These are phyloP conservation scores for Stomorhina lunata DNA, from an alignment of 2,888 invertebrate genomes.

Conservation along the genomic window DNA sequence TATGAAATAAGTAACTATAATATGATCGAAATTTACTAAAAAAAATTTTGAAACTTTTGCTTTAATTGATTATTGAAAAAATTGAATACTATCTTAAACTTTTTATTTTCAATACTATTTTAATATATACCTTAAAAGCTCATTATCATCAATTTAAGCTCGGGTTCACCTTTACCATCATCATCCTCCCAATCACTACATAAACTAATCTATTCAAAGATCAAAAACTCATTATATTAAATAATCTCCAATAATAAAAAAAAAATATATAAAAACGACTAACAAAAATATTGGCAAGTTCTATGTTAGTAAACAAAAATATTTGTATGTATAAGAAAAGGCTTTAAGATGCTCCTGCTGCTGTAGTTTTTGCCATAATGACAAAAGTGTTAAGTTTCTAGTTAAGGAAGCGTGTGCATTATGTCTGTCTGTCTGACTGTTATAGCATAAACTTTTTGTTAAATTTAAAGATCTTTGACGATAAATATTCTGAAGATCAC, in stretches of 20 bases:
- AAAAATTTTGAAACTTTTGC: no score
- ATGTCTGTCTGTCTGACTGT: slow-evolving; percentile 13
- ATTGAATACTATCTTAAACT: no score
- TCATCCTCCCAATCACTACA: background rate
- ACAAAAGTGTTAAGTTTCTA: slow-evolving; percentile 38
- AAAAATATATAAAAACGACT: background rate
- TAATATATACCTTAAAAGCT: no score
- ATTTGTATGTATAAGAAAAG: background rate
- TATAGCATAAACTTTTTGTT: slow-evolving; percentile 22
- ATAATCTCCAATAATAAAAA: slow-evolving; percentile 33
- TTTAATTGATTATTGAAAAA: no score
- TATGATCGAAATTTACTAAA: no score
- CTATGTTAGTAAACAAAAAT: background rate
- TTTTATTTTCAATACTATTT: no score
- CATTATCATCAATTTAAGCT: no score
- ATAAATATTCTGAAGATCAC: slow-evolving; percentile 70
- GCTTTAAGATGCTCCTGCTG: background rate
- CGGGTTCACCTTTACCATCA: background rate
- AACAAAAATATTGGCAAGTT: background rate
- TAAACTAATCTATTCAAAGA: slow-evolving; percentile 44
- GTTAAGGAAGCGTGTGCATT: slow-evolving; percentile 44
- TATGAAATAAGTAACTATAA: no score
- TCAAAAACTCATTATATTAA: slow-evolving; percentile 55
- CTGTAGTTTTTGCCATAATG: slow-evolving; percentile 18
- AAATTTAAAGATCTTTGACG: slow-evolving; percentile 61